Percentiles rank a stretch among this genome's conserved stretches.
Evolutionary conservation across 2,113 vertebrate species (phyloP).

Genomic region (Lampris incognitus): DNA sequence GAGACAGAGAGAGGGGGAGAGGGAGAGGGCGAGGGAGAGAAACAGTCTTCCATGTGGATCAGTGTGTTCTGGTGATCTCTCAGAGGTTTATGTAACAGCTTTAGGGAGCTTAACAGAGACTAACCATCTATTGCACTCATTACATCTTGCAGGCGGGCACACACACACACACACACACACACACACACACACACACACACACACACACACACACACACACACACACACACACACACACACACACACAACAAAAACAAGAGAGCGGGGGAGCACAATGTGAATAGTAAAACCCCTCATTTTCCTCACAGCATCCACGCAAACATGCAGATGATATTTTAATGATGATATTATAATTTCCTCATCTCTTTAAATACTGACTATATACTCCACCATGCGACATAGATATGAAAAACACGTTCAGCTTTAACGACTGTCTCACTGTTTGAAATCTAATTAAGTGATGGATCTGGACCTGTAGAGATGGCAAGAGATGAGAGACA

Average conservation of each 20-base stretch:
- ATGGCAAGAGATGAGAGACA: slow-evolving; percentile 26
- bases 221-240: not conserved
- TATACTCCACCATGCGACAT: not conserved
- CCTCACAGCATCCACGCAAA: not conserved
- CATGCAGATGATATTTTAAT: slow-evolving; percentile 1
- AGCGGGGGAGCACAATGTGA: not conserved
- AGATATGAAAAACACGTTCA: slow-evolving; percentile 46
- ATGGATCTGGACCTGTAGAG: slow-evolving; percentile 48
- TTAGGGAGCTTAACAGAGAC: slow-evolving; percentile 47
- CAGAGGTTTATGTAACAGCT: slow-evolving; percentile 66
- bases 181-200: not conserved
- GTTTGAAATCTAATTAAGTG: slow-evolving; percentile 43
- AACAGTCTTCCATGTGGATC: slow-evolving; percentile 22
- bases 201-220: not conserved
- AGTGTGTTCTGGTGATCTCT: slow-evolving; percentile 22
- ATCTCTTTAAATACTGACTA: too few relatives aligned
- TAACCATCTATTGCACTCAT: slow-evolving; percentile 24
- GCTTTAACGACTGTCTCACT: slow-evolving; percentile 24
- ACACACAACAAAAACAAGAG: not conserved
- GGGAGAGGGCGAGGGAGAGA: slow-evolving; percentile 17
- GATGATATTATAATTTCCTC: too few relatives aligned
- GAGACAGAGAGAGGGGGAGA: slow-evolving; percentile 2
- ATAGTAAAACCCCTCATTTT: too few relatives aligned
- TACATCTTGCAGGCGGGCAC: slow-evolving; percentile 10
- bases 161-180: not conserved